phyloP scores from a whole-genome alignment of 2,888 invertebrate species.

The Synanthedon formicaeformis region DNA sequence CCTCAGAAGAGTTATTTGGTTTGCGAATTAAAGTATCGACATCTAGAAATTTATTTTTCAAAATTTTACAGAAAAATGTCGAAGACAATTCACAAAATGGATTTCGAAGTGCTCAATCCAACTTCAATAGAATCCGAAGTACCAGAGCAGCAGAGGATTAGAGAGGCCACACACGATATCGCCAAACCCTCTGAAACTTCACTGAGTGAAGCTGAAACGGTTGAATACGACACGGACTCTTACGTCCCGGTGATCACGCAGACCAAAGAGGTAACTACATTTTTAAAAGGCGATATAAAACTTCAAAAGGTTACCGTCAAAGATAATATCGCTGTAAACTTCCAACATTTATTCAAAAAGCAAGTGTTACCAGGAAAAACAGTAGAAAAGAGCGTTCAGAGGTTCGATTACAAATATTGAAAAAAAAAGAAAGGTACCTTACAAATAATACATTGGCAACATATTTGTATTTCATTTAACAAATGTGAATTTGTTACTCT shows the following conservation, averaged over 20 bases:
- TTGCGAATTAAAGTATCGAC: too few relatives aligned
- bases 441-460: too few relatives aligned
- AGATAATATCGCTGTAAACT: constrained; percentile 49
- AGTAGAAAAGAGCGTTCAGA: constrained; percentile 38
- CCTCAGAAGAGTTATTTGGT: too few relatives aligned
- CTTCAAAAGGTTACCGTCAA: constrained; percentile 45
- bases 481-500: too few relatives aligned
- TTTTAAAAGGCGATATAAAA: constrained; percentile 43
- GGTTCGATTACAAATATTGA: constrained; percentile 44
- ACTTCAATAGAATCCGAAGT: constrained; percentile 36
- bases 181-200: background rate
- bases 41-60: too few relatives aligned
- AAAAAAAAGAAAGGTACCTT: too few relatives aligned
- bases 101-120: constrained; percentile 23
- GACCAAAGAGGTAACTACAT: constrained; percentile 34
- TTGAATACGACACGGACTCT: constrained; percentile 5
- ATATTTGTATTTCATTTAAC: too few relatives aligned
- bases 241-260: constrained; percentile 41
- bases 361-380: constrained; percentile 38
- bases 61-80: constrained; percentile 29
- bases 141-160: constrained; percentile 33
- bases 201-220: background rate
- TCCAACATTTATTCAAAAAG: constrained; percentile 50
- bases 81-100: constrained; percentile 15
- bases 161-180: constrained; percentile 19